Conservation (phyloP, 2,113 vertebrate genomes). For the Hystrix brachyura region DNA sequence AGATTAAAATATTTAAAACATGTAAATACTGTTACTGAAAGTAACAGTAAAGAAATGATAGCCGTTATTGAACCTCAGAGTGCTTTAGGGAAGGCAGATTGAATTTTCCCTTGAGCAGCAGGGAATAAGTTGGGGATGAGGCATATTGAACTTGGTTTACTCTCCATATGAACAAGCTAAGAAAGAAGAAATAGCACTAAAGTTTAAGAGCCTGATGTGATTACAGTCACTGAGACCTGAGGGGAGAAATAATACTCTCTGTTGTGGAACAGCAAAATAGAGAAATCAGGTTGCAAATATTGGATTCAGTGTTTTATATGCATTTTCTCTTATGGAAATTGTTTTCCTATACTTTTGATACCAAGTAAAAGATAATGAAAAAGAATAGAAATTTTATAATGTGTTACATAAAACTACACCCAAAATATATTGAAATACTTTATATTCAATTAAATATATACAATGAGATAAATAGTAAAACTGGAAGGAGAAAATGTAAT, state of each 20-base stretch:
- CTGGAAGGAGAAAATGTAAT: background rate
- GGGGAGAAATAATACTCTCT: background rate
- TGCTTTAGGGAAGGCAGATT: background rate
- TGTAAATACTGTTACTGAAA: background rate
- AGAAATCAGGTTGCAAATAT: background rate
- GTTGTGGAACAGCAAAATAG: background rate
- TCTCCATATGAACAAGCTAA: background rate
- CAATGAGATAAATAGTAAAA: background rate
- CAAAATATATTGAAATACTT: constrained; percentile 16
- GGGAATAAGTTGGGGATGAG: background rate
- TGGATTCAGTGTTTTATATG: constrained; percentile 10
- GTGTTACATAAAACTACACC: background rate
- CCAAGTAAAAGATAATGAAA: background rate
- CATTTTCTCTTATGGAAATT: background rate
- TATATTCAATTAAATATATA: constrained; percentile 24
- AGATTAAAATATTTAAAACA: background rate
- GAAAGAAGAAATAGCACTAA: background rate
- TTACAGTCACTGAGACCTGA: background rate
- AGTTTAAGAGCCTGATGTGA: background rate
- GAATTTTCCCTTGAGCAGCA: background rate
- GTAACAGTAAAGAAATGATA: background rate
- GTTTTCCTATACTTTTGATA: background rate
- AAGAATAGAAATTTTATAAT: background rate
- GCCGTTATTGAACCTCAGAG: background rate
- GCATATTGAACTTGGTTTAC: background rate